phyloP scores from a whole-genome alignment of 1,140 invertebrate species.

The Drosophila sechellia region DNA sequence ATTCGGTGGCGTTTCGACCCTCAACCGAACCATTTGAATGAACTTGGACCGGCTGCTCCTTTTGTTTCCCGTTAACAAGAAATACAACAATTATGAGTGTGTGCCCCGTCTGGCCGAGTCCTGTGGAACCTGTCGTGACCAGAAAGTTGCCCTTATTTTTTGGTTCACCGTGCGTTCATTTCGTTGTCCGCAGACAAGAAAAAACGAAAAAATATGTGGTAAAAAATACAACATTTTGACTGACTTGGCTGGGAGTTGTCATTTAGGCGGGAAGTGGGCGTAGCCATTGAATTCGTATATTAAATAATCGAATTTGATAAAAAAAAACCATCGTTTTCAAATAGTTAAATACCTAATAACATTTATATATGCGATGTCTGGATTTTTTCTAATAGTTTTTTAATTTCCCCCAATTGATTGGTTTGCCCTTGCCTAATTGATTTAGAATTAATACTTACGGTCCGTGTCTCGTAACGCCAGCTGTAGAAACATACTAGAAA shows the following conservation, averaged over 20 bases:
- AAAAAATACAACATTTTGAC: constrained; percentile 22
- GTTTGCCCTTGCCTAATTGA: constrained; percentile 32
- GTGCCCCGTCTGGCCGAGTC: constrained; percentile 34
- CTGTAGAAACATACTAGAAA: constrained; percentile 16
- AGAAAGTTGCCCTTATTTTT: constrained; percentile 59
- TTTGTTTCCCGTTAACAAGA: constrained; percentile 44
- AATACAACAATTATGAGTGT: constrained; percentile 43
- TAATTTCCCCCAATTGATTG: constrained; percentile 20
- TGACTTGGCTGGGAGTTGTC: constrained; percentile 5
- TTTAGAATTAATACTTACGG: constrained; percentile 37
- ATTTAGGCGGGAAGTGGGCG: too few species aligned
- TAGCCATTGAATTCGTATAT: too few species aligned
- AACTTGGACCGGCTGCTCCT: constrained; percentile 58
- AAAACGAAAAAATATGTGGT: constrained; percentile 1
- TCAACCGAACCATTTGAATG: constrained; percentile 66
- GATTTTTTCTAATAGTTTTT: constrained; percentile 14
- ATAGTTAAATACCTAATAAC: too few species aligned
- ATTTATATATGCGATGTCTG: background rate
- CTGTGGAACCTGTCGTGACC: constrained; percentile 57
- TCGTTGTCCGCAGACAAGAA: constrained; percentile 3
- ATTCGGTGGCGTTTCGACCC: constrained; percentile 6
- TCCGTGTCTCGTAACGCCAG: constrained; percentile 4
- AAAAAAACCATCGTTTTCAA: too few species aligned
- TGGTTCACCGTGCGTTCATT: constrained; percentile 27
- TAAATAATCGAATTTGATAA: too few species aligned